Percentiles rank a stretch among this genome's conserved stretches.
Conservation (phyloP, 2,888 invertebrate genomes). For the Griposia aprilina region DNA sequence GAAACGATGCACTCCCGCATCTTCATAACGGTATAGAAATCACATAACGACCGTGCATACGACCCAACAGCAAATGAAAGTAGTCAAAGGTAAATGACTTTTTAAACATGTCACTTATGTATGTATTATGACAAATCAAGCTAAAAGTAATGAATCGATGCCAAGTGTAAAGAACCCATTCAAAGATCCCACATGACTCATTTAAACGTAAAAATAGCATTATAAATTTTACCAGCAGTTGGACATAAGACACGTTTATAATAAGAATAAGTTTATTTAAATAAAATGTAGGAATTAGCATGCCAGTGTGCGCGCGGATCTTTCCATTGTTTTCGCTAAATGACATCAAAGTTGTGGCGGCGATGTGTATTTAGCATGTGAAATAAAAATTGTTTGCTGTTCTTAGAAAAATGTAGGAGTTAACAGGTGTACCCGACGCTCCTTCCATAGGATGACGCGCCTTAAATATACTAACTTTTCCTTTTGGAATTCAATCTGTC, state of each 20-base stretch:
- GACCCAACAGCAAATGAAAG: conserved; percentile 61
- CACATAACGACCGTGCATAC: conserved; percentile 76
- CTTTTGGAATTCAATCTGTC: conserved; percentile 44
- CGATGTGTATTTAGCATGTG: conserved; percentile 85
- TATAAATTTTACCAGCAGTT: conserved; percentile 87
- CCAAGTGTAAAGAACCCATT: conserved; percentile 81
- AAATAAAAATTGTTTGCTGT: conserved; percentile 83
- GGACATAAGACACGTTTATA: conserved; percentile 83
- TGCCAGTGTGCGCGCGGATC: conserved; percentile 82
- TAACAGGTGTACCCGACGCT: conserved; percentile 73
- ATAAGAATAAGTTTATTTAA: conserved; percentile 89
- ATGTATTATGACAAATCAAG: conserved; percentile 66
- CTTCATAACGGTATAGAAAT: conserved; percentile 84
- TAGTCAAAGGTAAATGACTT: conserved; percentile 81
- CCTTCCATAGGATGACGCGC: conserved; percentile 46
- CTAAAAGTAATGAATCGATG: conserved; percentile 76
- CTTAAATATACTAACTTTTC: conserved; percentile 50
- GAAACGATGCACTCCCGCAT: conserved; percentile 70
- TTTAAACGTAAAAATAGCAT: conserved; percentile 87
- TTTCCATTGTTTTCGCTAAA: conserved; percentile 91
- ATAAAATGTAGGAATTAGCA: conserved; percentile 87
- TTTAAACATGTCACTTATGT: conserved; percentile 75
- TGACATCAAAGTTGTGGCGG: conserved; percentile 89
- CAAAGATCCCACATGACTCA: conserved; percentile 85
- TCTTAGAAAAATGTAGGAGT: conserved; percentile 80